Conservation (phyloP, 1,140 invertebrate genomes). For the Palaemon carinicauda region DNA sequence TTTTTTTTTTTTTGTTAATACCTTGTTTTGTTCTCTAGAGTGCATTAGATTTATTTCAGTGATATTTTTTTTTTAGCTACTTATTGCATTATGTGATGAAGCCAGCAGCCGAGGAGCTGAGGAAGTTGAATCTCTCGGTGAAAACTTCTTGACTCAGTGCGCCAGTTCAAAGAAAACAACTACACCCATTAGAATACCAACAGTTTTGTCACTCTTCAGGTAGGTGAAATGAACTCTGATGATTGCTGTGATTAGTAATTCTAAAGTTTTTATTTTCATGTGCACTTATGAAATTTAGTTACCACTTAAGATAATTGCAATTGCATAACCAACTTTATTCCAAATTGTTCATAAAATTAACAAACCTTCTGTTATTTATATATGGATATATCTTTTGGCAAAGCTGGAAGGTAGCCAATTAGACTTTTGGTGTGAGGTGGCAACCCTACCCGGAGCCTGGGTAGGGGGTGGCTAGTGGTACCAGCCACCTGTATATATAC, state of each 20-base stretch:
- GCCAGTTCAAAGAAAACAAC: neutral
- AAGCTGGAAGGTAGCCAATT: too few relatives aligned
- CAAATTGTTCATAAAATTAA: too few relatives aligned
- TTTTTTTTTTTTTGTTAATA: neutral
- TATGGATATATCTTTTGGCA: too few relatives aligned
- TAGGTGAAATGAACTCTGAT: neutral
- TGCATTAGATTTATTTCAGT: neutral
- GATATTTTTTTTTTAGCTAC: neutral
- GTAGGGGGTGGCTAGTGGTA: too few relatives aligned
- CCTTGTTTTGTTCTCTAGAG: neutral
- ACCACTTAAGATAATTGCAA: too few relatives aligned
- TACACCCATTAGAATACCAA: slow-evolving; percentile 22
- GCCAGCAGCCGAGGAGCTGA: neutral
- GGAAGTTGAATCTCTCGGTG: slow-evolving; percentile 25
- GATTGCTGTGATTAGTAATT: neutral
- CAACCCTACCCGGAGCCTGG: too few relatives aligned
- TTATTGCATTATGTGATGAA: slow-evolving; percentile 33
- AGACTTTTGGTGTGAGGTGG: too few relatives aligned
- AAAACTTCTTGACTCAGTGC: slow-evolving; percentile 14
- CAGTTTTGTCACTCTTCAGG: slow-evolving; percentile 26
- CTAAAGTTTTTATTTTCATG: neutral
- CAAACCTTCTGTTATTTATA: too few relatives aligned
- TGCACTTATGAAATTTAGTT: too few relatives aligned
- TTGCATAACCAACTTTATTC: too few relatives aligned
- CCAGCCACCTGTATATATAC: too few relatives aligned